These are phyloP conservation scores for Dunckerocampus dactyliophorus DNA, from an alignment of 2,113 vertebrate genomes.

Conservation along the genomic window DNA sequence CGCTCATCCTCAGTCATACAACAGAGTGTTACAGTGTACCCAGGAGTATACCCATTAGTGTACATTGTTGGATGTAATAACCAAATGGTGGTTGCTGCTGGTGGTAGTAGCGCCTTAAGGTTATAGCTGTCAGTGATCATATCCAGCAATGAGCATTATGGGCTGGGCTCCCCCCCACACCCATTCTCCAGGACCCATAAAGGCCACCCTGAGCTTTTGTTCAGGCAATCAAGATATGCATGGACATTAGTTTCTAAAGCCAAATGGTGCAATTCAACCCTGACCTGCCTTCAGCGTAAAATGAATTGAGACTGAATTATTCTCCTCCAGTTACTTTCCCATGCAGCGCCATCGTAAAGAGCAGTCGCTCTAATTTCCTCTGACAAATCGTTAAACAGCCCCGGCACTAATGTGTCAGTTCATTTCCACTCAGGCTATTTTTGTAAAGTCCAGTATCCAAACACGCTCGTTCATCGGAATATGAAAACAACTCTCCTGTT, in stretches of 20 bases:
- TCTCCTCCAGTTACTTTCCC: slow-evolving; percentile 63
- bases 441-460: slow-evolving; percentile 6
- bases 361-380: slow-evolving; percentile 66
- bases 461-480: neutral
- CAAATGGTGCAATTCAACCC: slow-evolving; percentile 74
- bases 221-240: slow-evolving; percentile 75
- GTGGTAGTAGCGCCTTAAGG: slow-evolving; percentile 70
- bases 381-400: slow-evolving; percentile 71
- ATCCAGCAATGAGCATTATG: slow-evolving; percentile 68
- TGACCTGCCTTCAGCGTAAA: slow-evolving; percentile 69
- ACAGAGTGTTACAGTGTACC: slow-evolving; percentile 28
- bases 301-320: slow-evolving; percentile 70
- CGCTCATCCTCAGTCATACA: slow-evolving; percentile 25
- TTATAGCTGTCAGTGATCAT: slow-evolving; percentile 75
- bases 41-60: slow-evolving; percentile 55
- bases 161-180: slow-evolving; percentile 47
- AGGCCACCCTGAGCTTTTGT: slow-evolving; percentile 70
- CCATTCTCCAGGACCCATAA: slow-evolving; percentile 65
- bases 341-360: slow-evolving; percentile 56
- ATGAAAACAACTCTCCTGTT: neutral
- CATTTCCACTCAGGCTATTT: slow-evolving; percentile 43
- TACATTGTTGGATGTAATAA: slow-evolving; percentile 67
- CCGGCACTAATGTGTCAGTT: slow-evolving; percentile 63
- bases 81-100: slow-evolving; percentile 67
- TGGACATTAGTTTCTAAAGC: slow-evolving; percentile 70